Percentiles rank a stretch among this genome's conserved stretches.
Evolutionary conservation across 2,113 vertebrate species (phyloP).

Genomic region (Anas platyrhynchos): DNA sequence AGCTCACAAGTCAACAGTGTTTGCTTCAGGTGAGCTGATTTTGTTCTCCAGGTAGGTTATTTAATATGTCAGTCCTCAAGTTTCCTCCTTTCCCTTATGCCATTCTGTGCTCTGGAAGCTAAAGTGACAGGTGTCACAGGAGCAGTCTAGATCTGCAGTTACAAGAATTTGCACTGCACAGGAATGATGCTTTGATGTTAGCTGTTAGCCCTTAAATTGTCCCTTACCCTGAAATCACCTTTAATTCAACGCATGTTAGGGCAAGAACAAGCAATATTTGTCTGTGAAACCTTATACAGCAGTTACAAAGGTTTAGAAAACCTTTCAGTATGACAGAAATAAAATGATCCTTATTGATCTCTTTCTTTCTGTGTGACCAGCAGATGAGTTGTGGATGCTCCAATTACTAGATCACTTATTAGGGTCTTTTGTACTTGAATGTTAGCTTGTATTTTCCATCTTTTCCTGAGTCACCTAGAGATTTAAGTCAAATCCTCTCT

Average conservation of each 20-base stretch:
- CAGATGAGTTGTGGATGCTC: not conserved
- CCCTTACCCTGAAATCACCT: constrained; percentile 2
- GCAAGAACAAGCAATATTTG: not conserved
- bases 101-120: not conserved
- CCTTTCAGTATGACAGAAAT: not conserved
- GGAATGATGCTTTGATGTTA: not conserved
- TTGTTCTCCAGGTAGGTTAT: not conserved
- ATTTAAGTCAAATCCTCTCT: not conserved
- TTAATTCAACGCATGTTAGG: not conserved
- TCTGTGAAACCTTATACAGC: not conserved
- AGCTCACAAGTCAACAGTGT: not conserved
- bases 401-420: not conserved
- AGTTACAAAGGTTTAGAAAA: not conserved
- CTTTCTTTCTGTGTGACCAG: not conserved
- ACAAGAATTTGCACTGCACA: not conserved
- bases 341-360: not conserved
- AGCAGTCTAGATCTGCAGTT: not conserved
- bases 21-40: not conserved
- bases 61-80: not conserved
- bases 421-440: not conserved
- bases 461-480: not conserved
- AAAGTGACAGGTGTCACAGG: not conserved
- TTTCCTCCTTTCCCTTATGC: not conserved
- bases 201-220: not conserved
- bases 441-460: not conserved